These are phyloP conservation scores for Electrona antarctica DNA, from an alignment of 2,113 vertebrate species.

Conservation along the genomic window DNA sequence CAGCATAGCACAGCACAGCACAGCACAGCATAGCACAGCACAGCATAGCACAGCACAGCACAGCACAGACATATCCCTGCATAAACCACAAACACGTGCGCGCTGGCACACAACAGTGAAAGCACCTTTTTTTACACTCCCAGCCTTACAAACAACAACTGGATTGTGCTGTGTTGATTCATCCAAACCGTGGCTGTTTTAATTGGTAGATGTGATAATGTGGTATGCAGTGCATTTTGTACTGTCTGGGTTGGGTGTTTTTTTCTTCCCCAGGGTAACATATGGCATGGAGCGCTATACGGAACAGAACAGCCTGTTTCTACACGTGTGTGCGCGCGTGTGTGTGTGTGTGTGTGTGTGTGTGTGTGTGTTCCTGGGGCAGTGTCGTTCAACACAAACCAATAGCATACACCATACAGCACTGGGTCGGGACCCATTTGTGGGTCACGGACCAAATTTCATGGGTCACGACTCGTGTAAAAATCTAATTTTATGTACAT, in stretches of 20 bases:
- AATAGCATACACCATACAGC: neutral
- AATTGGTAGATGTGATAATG: constrained; percentile 12
- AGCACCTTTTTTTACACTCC: too few relatives aligned
- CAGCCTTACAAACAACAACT: neutral
- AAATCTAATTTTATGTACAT: neutral
- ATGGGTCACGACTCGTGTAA: too few relatives aligned
- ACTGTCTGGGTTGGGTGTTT: constrained; percentile 35
- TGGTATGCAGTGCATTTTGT: neutral
- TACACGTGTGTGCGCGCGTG: neutral
- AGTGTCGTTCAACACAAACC: neutral
- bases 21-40: too few relatives aligned
- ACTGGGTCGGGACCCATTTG: too few relatives aligned
- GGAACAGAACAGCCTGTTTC: constrained; percentile 44
- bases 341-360: too few relatives aligned
- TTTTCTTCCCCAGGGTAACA: constrained; percentile 41
- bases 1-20: too few relatives aligned
- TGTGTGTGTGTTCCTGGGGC: constrained; percentile 5
- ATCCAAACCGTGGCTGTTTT: neutral
- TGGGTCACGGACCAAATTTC: too few relatives aligned
- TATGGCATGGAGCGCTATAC: constrained; percentile 59
- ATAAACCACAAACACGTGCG: neutral
- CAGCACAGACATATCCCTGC: neutral
- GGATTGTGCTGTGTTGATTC: too few relatives aligned
- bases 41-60: too few relatives aligned
- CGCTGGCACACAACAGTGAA: too few relatives aligned